Conservation (phyloP, 2,888 invertebrate genomes). For the Leucophenga maculata region DNA sequence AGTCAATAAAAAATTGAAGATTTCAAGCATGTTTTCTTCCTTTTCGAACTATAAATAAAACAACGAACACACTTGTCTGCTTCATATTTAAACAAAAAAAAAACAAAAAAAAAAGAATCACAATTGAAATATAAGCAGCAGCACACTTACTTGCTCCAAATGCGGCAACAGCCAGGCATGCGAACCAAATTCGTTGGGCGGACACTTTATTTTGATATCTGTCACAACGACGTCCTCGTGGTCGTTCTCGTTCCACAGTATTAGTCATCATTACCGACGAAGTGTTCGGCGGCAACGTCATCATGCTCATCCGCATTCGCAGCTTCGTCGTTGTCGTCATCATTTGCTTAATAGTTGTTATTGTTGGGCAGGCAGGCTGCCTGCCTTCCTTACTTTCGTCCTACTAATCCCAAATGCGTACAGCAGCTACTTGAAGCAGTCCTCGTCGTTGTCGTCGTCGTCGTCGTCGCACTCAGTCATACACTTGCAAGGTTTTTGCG, state of each 20-base stretch:
- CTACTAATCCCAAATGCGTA: constrained; percentile 58
- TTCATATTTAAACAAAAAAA: constrained; percentile 31
- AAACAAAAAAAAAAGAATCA: constrained; percentile 26
- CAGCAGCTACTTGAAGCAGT: constrained; percentile 45
- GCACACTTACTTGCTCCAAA: constrained; percentile 52
- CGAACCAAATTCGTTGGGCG: constrained; percentile 45
- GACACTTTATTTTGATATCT: constrained; percentile 39
- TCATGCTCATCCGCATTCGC: constrained; percentile 30
- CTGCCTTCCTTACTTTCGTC: constrained; percentile 50
- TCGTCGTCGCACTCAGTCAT: not conserved
- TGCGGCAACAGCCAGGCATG: constrained; percentile 38
- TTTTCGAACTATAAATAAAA: too few relatives aligned
- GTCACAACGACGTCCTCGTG: constrained; percentile 37
- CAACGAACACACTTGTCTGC: constrained; percentile 25
- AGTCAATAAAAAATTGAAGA: too few relatives aligned
- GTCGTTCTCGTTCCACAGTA: constrained; percentile 29
- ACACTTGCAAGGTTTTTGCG: not conserved
- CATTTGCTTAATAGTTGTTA: constrained; percentile 32
- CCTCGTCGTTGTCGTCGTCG: constrained; percentile 31
- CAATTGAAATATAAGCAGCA: constrained; percentile 1
- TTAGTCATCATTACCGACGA: constrained; percentile 14
- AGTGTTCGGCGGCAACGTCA: constrained; percentile 30
- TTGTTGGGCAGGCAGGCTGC: constrained; percentile 34
- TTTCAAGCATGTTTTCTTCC: too few relatives aligned
- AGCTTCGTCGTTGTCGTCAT: constrained; percentile 27